These are phyloP conservation scores for Diarsia mendica DNA, from an alignment of 2,888 invertebrate species.

Conservation along the genomic window DNA sequence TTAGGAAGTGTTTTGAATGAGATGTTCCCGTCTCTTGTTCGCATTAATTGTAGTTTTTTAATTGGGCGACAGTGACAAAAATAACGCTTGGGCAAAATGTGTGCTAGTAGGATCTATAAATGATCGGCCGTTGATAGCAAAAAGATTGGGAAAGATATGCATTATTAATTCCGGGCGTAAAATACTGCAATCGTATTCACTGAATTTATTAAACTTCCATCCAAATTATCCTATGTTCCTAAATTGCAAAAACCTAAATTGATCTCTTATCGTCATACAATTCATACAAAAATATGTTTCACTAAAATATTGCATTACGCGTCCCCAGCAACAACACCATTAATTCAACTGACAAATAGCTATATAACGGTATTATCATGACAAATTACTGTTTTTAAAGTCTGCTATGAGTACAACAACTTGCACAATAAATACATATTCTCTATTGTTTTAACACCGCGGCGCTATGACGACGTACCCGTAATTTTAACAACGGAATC, in stretches of 20 bases:
- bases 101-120: background rate
- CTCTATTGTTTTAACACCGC: constrained; percentile 52
- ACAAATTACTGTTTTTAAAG: constrained; percentile 42
- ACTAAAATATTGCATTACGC: background rate
- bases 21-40: background rate
- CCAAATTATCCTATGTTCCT: background rate
- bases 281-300: constrained; percentile 11
- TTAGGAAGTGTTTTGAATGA: background rate
- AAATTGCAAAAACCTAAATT: background rate
- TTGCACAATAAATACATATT: constrained; percentile 50
- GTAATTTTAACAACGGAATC: constrained; percentile 61
- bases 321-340: constrained; percentile 18
- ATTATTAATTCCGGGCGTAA: background rate
- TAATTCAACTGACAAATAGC: constrained; percentile 36
- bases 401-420: constrained; percentile 24
- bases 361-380: constrained; percentile 40
- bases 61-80: background rate
- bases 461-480: constrained; percentile 36
- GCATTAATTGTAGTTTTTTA: background rate
- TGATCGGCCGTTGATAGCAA: background rate
- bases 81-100: background rate
- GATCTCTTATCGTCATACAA: constrained; percentile 18
- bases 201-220: constrained; percentile 12
- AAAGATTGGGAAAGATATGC: background rate
- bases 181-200: constrained; percentile 14